phyloP scores from a whole-genome alignment of 1,140 invertebrate species.

The Lepidurus apus region DNA sequence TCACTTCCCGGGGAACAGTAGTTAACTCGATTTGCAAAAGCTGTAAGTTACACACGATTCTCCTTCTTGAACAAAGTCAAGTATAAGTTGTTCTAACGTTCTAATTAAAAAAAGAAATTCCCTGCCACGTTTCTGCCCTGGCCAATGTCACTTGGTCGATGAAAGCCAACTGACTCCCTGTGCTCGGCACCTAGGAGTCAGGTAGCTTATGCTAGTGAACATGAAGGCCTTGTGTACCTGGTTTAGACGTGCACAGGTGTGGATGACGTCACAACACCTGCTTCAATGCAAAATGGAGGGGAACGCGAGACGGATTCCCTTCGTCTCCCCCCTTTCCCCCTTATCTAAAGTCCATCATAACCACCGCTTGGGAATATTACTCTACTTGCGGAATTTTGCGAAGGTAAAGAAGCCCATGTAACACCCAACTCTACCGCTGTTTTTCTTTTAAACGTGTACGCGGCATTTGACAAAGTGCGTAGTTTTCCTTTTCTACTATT shows the following conservation, averaged over 20 bases:
- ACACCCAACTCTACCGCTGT: too few species aligned
- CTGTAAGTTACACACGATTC: too few species aligned
- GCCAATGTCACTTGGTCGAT: conserved; percentile 13
- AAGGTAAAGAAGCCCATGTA: too few species aligned
- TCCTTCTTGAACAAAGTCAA: too few species aligned
- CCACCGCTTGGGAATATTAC: too few species aligned
- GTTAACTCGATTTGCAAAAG: too few species aligned
- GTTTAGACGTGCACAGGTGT: conserved; percentile 17
- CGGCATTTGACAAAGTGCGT: too few species aligned
- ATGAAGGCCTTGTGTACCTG: conserved; percentile 18
- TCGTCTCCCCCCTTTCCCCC: not conserved
- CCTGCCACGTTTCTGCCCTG: not conserved
- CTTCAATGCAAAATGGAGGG: not conserved
- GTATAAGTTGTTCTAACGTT: too few species aligned
- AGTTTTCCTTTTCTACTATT: too few species aligned
- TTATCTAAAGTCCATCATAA: not conserved
- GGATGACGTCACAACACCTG: conserved; percentile 20
- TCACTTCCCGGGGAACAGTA: too few species aligned
- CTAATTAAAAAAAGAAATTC: not conserved
- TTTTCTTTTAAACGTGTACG: too few species aligned
- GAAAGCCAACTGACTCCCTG: conserved; percentile 20
- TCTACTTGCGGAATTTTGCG: too few species aligned
- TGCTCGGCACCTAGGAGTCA: conserved; percentile 2
- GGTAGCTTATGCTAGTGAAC: not conserved
- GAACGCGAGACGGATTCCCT: not conserved